Conservation (phyloP, 2,113 vertebrate species). For the Microtus pennsylvanicus region DNA sequence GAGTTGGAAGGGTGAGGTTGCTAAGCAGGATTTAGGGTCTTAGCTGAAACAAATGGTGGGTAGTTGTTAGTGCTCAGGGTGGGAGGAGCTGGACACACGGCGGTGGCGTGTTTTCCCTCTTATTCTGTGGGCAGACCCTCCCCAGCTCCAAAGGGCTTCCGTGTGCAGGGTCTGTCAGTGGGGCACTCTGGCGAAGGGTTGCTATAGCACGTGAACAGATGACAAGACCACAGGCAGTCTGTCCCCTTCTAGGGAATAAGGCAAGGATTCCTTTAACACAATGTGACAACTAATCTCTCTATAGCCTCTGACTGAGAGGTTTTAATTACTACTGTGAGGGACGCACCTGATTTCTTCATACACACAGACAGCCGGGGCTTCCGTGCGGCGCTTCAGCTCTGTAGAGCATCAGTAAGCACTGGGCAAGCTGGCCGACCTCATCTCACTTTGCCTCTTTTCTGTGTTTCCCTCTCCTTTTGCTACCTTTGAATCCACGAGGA, state of each 20-base stretch:
- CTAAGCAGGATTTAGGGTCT: background rate
- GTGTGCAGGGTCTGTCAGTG: constrained; percentile 83
- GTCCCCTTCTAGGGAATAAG: constrained; percentile 85
- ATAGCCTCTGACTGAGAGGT: constrained; percentile 88
- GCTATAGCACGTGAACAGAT: constrained; percentile 87
- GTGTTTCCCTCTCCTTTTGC: no score
- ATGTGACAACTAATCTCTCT: constrained; percentile 91
- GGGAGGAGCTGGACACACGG: accelerated
- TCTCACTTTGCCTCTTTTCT: background rate
- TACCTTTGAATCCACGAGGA: background rate
- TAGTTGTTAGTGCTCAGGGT: background rate
- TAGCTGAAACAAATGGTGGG: accelerated
- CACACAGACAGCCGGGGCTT: constrained; percentile 54
- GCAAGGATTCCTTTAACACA: constrained; percentile 90
- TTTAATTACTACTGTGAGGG: constrained; percentile 88
- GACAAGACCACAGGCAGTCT: constrained; percentile 88
- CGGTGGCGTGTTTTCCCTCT: background rate
- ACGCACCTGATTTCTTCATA: constrained; percentile 22
- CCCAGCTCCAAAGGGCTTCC: constrained; percentile 79
- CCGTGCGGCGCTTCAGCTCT: background rate
- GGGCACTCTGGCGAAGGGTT: constrained; percentile 84
- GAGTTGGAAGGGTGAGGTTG: background rate
- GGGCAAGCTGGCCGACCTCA: background rate
- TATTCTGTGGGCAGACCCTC: constrained; percentile 61
- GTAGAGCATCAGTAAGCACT: background rate